These are phyloP conservation scores for Cydia fagiglandana DNA, from an alignment of 1,140 invertebrate species.

Conservation along the genomic window DNA sequence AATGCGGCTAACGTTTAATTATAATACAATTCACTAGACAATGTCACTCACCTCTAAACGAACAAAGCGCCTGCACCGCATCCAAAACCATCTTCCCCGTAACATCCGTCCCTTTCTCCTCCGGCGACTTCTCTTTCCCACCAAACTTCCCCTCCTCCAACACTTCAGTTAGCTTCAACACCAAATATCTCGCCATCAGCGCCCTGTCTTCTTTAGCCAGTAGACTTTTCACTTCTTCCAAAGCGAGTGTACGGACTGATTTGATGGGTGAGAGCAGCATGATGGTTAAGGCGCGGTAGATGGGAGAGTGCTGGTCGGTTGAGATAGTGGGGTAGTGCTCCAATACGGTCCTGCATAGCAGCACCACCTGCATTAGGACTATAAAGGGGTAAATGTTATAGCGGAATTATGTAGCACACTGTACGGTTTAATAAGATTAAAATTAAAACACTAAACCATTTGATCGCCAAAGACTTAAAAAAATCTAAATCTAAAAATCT, in stretches of 20 bases:
- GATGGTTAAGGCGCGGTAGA: slow-evolving; percentile 63
- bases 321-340: slow-evolving; percentile 65
- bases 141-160: slow-evolving; percentile 71
- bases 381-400: slow-evolving; percentile 78
- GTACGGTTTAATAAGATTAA: neutral
- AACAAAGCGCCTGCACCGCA: slow-evolving; percentile 78
- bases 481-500: too few relatives aligned
- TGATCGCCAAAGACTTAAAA: too few relatives aligned
- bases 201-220: slow-evolving; percentile 55
- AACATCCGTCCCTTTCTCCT: slow-evolving; percentile 61
- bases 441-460: too few relatives aligned
- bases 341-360: slow-evolving; percentile 72
- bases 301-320: slow-evolving; percentile 56
- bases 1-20: too few relatives aligned
- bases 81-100: slow-evolving; percentile 76
- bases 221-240: slow-evolving; percentile 56
- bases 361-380: slow-evolving; percentile 75
- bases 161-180: slow-evolving; percentile 65
- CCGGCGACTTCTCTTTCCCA: slow-evolving; percentile 61
- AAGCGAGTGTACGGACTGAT: slow-evolving; percentile 52
- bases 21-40: neutral
- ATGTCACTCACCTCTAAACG: slow-evolving; percentile 60
- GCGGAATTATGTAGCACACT: slow-evolving; percentile 42
- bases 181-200: slow-evolving; percentile 56
- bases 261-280: slow-evolving; percentile 58